These are phyloP conservation scores for Meteorus cinctellus DNA, from an alignment of 2,888 invertebrate genomes.

Conservation along the genomic window DNA sequence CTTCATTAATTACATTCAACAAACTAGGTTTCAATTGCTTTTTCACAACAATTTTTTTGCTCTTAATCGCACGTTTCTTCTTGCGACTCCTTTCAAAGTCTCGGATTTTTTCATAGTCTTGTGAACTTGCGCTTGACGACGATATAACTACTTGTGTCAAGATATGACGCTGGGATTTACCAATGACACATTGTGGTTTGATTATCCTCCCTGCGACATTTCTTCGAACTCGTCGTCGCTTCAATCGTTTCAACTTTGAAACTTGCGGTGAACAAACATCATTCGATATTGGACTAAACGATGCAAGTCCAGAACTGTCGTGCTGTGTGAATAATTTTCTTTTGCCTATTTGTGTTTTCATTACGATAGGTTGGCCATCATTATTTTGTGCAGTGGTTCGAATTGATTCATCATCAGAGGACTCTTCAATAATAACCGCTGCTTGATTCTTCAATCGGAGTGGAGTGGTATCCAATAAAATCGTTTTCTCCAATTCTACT, in stretches of 20 bases:
- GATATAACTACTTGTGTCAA: neutral
- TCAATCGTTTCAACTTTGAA: conserved; percentile 32
- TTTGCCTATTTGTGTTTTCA: conserved; percentile 40
- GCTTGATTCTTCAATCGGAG: conserved; percentile 37
- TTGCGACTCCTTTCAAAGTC: conserved; percentile 33
- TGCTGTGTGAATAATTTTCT: conserved; percentile 59
- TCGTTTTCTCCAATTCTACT: conserved; percentile 43
- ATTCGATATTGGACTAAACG: conserved; percentile 59
- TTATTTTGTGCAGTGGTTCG: conserved; percentile 31
- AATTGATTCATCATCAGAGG: conserved; percentile 46
- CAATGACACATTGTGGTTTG: neutral
- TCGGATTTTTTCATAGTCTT: conserved; percentile 15
- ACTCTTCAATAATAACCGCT: conserved; percentile 52
- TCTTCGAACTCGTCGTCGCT: conserved; percentile 40
- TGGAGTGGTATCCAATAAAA: conserved; percentile 51
- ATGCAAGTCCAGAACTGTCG: conserved; percentile 55
- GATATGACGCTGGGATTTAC: neutral
- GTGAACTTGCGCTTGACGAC: conserved; percentile 3
- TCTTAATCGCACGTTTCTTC: conserved; percentile 57
- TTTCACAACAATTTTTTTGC: conserved; percentile 66
- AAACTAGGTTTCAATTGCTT: conserved; percentile 56
- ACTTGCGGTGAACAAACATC: conserved; percentile 11
- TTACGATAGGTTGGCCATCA: conserved; percentile 1
- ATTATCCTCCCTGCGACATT: conserved; percentile 4
- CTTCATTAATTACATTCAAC: conserved; percentile 50